Evolutionary conservation across 2,888 invertebrate genomes (phyloP), one percentile per base, ranked within the genome.

Genomic region (Cantharis nigra): DNA sequence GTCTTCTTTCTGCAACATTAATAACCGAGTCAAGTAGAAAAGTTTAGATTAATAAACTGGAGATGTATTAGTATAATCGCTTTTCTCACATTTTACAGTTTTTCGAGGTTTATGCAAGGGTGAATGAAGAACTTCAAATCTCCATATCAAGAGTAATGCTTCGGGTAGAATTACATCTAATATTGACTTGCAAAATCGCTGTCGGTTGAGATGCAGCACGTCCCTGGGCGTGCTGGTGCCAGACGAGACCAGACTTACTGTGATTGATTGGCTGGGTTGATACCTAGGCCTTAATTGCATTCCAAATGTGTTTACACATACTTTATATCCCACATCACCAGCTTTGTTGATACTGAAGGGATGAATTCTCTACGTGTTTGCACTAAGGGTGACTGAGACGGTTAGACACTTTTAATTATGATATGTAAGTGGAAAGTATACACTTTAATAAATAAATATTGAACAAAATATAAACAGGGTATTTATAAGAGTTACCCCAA

Each of bases 181-280:
- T 87, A 87, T 87, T 87, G 87, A 87, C 87, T 87, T 87, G 87
- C 87, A 87, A 87, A 87, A 87, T 87, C 87, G 86, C 85, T 83
- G 85, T 83, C 83, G 83, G 83, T 82, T 82, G 84, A 80, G 82
- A 82, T 82, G 83, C 83, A 85, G 85, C 87, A 87, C 87, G 87
- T 87, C 85, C 86, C 83, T 82, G 85, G 85, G 84, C 88, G 88
- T 88, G 88, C 87, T 85, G 82, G 83, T 83, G 84, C 85, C 86
- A 84, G 83, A 85, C 86, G 84, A 87, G 86, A 85, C 85, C 84
- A 83, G 88, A 88, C 87, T 88, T 88, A 88, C 85, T 81, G 84
- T 85, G 85, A 88, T 88, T 88, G 88, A 88, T 88, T 88, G 87
- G 87, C 83, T 81, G 76, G 83, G 85, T 85, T 86, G 87, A 87